Base-by-base conservation (phyloP, 2,888 invertebrate species). In the Acleris laterana region DNA sequence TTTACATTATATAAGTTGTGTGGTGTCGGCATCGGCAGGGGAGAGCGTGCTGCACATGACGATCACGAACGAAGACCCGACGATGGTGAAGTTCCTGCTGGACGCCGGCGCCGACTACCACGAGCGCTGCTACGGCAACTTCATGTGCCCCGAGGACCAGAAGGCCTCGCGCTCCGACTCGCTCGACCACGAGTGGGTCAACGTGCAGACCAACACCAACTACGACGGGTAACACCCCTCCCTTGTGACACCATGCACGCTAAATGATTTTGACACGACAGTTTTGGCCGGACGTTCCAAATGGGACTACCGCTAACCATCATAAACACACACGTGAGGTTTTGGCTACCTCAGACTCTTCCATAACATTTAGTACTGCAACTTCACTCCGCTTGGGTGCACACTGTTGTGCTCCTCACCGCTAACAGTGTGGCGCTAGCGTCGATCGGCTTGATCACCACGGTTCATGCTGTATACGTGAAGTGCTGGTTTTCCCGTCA, bases 141-240 rank as follows among this genome's bases (percentile, higher is more conserved):
- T 99, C 84, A 99, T 99, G 97, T 97, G 97, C 69, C 98, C 99
- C 0, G 99, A 99, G 82, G 99, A 99, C 86, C 99, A 99, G 87
- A 99, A 99, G 84, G 95, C 96, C 0, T 97, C 97, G 0, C 94
- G 99, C 5, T 94, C 94, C 3, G 99, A 99, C 86, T 96, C 96
- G 0, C 87, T 96, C 13, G 98, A 98, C 69, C 97, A 99, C 78
- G 99, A 99, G 87, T 97, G 96, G 95, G 97, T 98, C 48, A 96
- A 96, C 73, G 95, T 98, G 1, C 94, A 95, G 71, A 93, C 95
- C 0, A 94, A 96, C 71, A 98, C 98, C 0, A 97, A 97, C 86
- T 98, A 98, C 80, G 95, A 96, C 74, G 98, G 97, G 96, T 97
- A 84, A 71, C 76, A 64, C 20, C n/a, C 2, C 9, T 16, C 19